Base-by-base conservation (phyloP, 2,797 vertebrate species). In the Catharus ustulatus region DNA sequence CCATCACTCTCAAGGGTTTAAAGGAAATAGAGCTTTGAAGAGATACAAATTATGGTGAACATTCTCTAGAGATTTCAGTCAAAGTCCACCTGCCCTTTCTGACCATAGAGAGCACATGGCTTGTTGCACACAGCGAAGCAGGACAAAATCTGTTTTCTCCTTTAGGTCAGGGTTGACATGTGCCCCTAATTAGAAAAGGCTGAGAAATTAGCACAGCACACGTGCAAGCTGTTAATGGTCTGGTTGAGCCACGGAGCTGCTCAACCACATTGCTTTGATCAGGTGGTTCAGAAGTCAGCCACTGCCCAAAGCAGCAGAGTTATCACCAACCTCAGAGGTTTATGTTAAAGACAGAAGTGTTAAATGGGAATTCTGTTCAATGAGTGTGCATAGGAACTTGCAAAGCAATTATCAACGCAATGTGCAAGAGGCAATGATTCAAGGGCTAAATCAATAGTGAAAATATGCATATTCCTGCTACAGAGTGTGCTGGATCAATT, bases 151-250 rank as follows among this genome's bases (percentile, higher is more conserved):
- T 51, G 6, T 59, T 82, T 77, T 45, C 55, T 69, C 26, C 3
- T 52, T 29, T 15, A 83, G 81, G 91, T 89, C 89, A 91, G 78
- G 45, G 57, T 5, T 76, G 59, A 76, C 68, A 78, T 54, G 62
- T 79, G 84, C 19, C 64, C 45, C 75, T 91, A 73, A 87, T 57
- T 40, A 91, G 61, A 52, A 90, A 76, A 82, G 0, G 7, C 78
- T 67, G 74, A 92, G 74, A n/a, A 55, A 74, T 87, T 84, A 87
- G 78, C 89, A 74, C 82, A 89, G 77, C 77, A 80, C 84, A 89
- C 49, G 38, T 92, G 81, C 42, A 87, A 73, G 42, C 10, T 77
- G 42, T 91, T 92, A 74, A 64, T 85, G 75, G 75, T 55, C 63
- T 90, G 81, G 61, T 10, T 58, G 71, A 77, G 64, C 84, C 55